Evolutionary conservation across 2,113 vertebrate species (phyloP).

Genomic region (Alouatta palliata): DNA sequence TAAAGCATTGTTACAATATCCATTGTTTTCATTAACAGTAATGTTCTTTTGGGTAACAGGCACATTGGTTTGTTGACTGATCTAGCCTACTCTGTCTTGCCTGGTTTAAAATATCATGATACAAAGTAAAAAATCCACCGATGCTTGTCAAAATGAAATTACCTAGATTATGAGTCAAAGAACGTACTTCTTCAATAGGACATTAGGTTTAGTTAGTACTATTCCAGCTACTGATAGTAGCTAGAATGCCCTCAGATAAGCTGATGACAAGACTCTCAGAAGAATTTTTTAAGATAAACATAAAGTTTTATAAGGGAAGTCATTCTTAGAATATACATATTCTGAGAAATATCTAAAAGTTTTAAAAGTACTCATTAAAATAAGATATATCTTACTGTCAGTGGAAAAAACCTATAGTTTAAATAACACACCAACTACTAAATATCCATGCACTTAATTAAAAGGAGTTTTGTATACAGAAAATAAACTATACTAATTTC

Average conservation of each 20-base stretch:
- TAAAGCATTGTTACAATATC: not conserved
- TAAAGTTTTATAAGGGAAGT: not conserved
- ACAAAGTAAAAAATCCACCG: not conserved
- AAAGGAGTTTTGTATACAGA: not conserved
- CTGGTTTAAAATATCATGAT: not conserved
- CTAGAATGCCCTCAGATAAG: not conserved
- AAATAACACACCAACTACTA: conserved; percentile 21
- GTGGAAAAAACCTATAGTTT: not conserved
- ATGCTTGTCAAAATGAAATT: not conserved
- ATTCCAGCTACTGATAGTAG: not conserved
- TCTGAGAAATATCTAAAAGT: not conserved
- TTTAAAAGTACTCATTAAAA: conserved; percentile 21
- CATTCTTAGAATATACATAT: not conserved
- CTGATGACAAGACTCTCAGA: not conserved
- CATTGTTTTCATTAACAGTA: not conserved
- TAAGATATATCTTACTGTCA: not conserved
- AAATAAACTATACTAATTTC: conserved; percentile 34
- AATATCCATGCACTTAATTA: not conserved
- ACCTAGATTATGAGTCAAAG: not conserved
- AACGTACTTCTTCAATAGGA: not conserved
- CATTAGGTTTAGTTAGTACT: not conserved
- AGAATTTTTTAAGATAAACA: not conserved
- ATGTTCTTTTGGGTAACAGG: not conserved
- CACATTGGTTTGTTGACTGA: not conserved
- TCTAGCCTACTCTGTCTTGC: not conserved